These are phyloP conservation scores for Belonocnema kinseyi DNA, from an alignment of 1,140 invertebrate species.

Conservation along the genomic window DNA sequence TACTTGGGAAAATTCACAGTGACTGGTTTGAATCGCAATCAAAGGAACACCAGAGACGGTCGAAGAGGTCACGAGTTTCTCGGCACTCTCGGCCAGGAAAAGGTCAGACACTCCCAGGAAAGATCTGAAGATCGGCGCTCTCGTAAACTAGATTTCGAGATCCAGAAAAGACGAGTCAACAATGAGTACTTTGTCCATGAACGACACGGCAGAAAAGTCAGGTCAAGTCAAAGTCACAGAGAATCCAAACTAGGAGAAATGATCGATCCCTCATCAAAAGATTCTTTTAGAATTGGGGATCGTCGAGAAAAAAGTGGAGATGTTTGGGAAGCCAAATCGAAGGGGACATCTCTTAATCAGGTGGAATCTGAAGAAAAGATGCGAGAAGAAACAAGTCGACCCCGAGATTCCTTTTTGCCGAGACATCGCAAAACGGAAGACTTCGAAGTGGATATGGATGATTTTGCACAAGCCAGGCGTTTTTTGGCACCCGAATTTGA, in stretches of 20 bases:
- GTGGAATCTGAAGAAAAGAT: slow-evolving; percentile 6
- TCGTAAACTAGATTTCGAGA: slow-evolving; percentile 66
- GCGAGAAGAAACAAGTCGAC: background rate
- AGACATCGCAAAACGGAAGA: slow-evolving; percentile 56
- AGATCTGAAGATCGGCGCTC: slow-evolving; percentile 57
- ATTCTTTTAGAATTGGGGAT: slow-evolving; percentile 36
- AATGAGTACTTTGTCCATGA: slow-evolving; percentile 67
- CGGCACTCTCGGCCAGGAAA: slow-evolving; percentile 59
- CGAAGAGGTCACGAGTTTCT: slow-evolving; percentile 65
- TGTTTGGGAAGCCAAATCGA: background rate
- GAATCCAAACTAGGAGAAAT: slow-evolving; percentile 47
- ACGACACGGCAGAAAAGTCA: slow-evolving; percentile 56
- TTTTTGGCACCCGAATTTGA: slow-evolving; percentile 59
- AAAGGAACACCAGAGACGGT: slow-evolving; percentile 74
- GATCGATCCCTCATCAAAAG: slow-evolving; percentile 32
- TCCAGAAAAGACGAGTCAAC: slow-evolving; percentile 68
- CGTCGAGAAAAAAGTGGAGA: slow-evolving; percentile 34
- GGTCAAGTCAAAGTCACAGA: slow-evolving; percentile 54
- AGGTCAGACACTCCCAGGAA: slow-evolving; percentile 68
- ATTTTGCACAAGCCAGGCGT: slow-evolving; percentile 51
- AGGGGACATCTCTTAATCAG: slow-evolving; percentile 28
- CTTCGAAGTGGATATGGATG: slow-evolving; percentile 60
- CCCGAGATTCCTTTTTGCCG: slow-evolving; percentile 44
- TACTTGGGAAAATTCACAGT: slow-evolving; percentile 83
- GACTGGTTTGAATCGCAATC: slow-evolving; percentile 74